These are phyloP conservation scores for Pogonocherus hispidulus DNA, from an alignment of 2,888 invertebrate genomes.

Conservation along the genomic window DNA sequence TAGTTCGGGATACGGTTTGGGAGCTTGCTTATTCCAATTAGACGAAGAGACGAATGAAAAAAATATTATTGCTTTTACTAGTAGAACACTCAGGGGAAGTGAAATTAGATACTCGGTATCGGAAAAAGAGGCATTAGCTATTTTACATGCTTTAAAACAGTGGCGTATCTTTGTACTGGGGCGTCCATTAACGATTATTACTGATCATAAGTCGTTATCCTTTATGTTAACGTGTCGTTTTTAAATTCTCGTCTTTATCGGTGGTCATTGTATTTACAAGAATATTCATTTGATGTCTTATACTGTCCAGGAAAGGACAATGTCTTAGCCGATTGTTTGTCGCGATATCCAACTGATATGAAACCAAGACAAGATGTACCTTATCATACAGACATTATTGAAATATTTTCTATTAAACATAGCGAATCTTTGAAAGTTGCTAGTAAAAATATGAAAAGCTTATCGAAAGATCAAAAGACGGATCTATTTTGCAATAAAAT, in stretches of 20 bases:
- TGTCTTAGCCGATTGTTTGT: not conserved
- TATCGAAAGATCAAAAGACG: no score
- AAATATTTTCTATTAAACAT: no score
- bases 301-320: not conserved
- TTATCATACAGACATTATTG: no score
- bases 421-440: no score
- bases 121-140: constrained; percentile 14
- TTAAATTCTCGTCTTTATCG: not conserved
- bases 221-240: not conserved
- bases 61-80: constrained; percentile 22
- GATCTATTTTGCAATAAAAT: no score
- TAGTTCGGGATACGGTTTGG: constrained; percentile 14
- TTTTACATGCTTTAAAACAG: constrained; percentile 11
- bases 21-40: constrained; percentile 11
- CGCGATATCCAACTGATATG: not conserved
- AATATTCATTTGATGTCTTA: not conserved
- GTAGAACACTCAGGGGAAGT: constrained; percentile 1
- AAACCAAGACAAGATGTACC: not conserved
- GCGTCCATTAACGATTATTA: not conserved
- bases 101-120: constrained; percentile 1
- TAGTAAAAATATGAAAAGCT: no score
- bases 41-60: not conserved
- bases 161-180: not conserved
- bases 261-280: not conserved
- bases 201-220: not conserved